phyloP scores from a whole-genome alignment of 2,113 vertebrate species.

The Australoheros scitulus region DNA sequence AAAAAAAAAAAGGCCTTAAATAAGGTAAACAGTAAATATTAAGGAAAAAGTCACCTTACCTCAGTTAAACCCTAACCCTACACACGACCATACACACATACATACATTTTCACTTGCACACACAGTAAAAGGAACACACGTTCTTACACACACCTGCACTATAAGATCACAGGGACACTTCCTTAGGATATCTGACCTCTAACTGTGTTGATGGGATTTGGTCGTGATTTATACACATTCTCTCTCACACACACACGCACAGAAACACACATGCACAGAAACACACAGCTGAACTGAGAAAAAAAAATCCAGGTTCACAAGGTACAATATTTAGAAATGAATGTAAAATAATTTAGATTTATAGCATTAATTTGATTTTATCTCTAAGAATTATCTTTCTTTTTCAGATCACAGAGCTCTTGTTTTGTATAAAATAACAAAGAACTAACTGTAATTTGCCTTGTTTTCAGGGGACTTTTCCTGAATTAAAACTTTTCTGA shows the following conservation, averaged over 20 bases:
- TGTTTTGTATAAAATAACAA: background rate
- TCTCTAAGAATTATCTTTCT: background rate
- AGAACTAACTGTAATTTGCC: background rate
- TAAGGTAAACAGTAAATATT: background rate
- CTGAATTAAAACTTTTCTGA: slow-evolving; percentile 9
- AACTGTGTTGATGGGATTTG: slow-evolving; percentile 53
- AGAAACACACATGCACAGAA: background rate
- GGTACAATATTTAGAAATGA: background rate
- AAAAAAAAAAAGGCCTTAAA: background rate
- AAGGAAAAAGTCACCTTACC: background rate
- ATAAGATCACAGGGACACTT: slow-evolving; percentile 30
- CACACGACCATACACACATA: background rate
- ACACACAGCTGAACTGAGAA: too few species aligned
- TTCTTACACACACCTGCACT: background rate
- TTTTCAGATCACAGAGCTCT: background rate
- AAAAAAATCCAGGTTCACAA: background rate
- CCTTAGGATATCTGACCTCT: slow-evolving; percentile 26
- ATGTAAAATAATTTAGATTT: background rate
- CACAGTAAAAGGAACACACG: background rate
- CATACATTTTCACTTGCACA: background rate
- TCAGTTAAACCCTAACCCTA: background rate
- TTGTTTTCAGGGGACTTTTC: background rate
- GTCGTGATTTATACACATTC: background rate
- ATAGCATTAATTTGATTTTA: background rate
- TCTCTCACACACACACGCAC: background rate